Conservation (phyloP, 2,113 vertebrate species). For the Plecotus auritus region DNA sequence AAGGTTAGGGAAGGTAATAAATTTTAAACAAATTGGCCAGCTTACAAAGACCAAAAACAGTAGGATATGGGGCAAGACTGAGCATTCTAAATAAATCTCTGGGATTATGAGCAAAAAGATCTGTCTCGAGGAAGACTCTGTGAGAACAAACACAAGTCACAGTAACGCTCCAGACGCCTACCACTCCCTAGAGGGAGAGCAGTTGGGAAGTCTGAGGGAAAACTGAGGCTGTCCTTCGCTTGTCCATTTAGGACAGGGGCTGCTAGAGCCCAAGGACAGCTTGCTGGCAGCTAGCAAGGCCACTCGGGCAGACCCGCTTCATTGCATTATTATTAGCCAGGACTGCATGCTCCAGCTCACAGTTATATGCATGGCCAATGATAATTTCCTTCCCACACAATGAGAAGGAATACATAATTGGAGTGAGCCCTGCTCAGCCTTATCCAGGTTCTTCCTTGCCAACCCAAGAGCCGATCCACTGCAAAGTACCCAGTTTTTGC, state of each 20-base stretch:
- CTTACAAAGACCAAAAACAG: neutral
- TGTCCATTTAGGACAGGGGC: neutral
- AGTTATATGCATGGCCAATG: neutral
- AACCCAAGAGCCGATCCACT: neutral
- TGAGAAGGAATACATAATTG: neutral
- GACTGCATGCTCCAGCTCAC: constrained; percentile 37
- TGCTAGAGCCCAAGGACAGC: constrained; percentile 40
- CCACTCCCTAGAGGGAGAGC: neutral
- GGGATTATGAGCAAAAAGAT: neutral
- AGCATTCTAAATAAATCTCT: neutral
- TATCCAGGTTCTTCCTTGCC: neutral
- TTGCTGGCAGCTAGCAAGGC: constrained; percentile 26
- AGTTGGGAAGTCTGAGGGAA: neutral
- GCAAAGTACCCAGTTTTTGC: neutral
- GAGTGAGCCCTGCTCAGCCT: neutral
- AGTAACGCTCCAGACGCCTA: rapidly evolving
- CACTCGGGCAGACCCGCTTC: neutral
- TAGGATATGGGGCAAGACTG: neutral
- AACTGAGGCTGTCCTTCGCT: neutral
- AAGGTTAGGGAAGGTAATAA: neutral
- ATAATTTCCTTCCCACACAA: constrained; percentile 52
- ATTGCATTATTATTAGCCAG: constrained; percentile 52
- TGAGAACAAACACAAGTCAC: neutral
- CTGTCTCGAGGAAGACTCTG: neutral
- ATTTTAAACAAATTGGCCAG: constrained; percentile 5